Evolutionary conservation across 2,888 invertebrate genomes (phyloP), one percentile per base, ranked within the genome.

Genomic region (Eilema depressum): DNA sequence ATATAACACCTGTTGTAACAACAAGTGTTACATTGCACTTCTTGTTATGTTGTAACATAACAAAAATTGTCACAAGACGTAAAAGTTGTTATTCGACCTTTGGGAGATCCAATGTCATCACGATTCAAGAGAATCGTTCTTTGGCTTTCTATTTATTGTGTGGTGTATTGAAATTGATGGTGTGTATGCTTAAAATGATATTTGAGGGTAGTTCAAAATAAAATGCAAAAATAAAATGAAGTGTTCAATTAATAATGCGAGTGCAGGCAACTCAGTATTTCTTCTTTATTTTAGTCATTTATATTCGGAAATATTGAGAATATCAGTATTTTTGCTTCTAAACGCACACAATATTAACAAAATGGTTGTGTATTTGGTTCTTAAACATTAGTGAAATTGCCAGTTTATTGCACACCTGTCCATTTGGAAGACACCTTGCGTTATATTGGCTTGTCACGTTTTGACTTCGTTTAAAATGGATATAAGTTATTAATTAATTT

Each of bases 31-130:
- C 4, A 41, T 41, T 41, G 17, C 41, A 41, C 14, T 41, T 41
- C 41, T 41, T 41, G 41, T 41, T 41, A 41, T 41, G 41, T 41
- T 41, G 41, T 4, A 41, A 41, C 1, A n/a, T 23, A 37, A 63
- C 23, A 41, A 25, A 12, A 12, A 12, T 5, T 25, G n/a, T 0
- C n/a, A 61, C 28, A n/a, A n/a, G 2, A 61, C 62, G 14, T 11
- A 62, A 14, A 33, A 11, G 20, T 30, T 61, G n/a, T 17, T 61
- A 28, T n/a, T 28, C 61, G n/a, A 53, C 53, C 7, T 59, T 10
- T 28, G 61, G 61, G 33, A 33, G 33, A 63, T 37, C 63, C 37
- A 63, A 1, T 63, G 63, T 47, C 41, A 47, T 61, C n/a, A 20
- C 28, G 61, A 33, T 61, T 59, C 60, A 20, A 10, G n/a, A 11